Evolutionary conservation across 64 coral and sea anemone genomes (phyloP).

Genomic region (Pocillopora verrucosa): DNA sequence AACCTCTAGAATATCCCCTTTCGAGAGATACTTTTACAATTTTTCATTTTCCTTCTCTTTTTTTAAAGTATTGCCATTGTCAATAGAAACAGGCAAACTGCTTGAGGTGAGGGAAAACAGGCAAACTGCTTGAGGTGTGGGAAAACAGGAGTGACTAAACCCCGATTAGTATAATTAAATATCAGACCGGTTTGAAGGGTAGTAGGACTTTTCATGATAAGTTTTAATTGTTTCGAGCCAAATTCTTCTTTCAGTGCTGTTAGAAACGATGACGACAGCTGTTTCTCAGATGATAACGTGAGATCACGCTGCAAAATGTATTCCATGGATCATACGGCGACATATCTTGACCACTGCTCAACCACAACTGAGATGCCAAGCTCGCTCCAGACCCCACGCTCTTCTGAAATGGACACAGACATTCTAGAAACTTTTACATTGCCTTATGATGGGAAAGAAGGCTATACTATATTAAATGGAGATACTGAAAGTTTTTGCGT

Average conservation of each 20-base stretch:
- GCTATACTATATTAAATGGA: conserved; percentile 5
- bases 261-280: background rate
- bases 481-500: conserved; percentile 26
- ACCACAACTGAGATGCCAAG: conserved; percentile 33
- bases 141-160: too few species aligned
- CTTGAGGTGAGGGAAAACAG: too few species aligned
- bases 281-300: background rate
- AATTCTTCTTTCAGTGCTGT: background rate
- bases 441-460: conserved; percentile 15
- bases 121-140: too few species aligned
- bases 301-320: background rate
- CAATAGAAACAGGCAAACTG: too few species aligned
- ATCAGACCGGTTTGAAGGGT: too few species aligned
- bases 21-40: too few species aligned
- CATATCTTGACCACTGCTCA: conserved; percentile 12
- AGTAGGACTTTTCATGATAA: too few species aligned
- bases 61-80: too few species aligned
- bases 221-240: background rate
- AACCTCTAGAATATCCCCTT: too few species aligned
- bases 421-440: conserved; percentile 5
- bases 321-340: background rate
- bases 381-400: conserved; percentile 20
- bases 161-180: too few species aligned
- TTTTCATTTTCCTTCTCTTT: too few species aligned
- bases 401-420: conserved; percentile 19